Evolutionary conservation across 2,113 vertebrate species (phyloP).

Genomic region (Chauna torquata): DNA sequence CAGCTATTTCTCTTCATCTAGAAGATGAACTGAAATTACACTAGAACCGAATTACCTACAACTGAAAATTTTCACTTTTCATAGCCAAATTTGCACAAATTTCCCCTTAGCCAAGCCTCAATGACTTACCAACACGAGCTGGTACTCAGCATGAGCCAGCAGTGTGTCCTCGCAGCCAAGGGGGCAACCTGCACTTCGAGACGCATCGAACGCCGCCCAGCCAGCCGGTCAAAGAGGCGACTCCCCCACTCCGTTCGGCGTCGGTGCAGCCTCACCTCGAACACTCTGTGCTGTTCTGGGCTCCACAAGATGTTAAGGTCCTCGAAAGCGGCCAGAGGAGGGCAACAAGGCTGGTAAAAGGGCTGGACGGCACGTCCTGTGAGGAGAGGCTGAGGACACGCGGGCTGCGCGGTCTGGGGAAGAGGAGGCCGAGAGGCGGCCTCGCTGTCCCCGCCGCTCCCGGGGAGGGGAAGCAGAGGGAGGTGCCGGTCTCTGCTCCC

Average conservation of each 20-base stretch:
- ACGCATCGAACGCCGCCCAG: too few relatives aligned
- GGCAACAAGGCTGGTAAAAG: neutral
- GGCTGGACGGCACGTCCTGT: too few relatives aligned
- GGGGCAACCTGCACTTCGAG: neutral
- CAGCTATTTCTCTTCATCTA: neutral
- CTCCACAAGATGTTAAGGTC: neutral
- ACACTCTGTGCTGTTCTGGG: neutral
- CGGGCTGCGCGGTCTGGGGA: too few relatives aligned
- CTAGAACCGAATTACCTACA: neutral
- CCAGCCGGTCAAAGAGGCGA: neutral
- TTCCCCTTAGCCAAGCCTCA: neutral
- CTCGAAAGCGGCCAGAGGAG: neutral
- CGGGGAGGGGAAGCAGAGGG: too few relatives aligned
- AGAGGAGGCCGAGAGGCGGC: neutral
- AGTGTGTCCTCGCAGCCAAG: neutral
- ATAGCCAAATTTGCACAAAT: neutral
- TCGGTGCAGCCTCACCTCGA: neutral
- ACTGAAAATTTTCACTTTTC: neutral
- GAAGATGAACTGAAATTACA: neutral
- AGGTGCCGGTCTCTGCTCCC: too few relatives aligned
- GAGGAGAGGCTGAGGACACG: too few relatives aligned
- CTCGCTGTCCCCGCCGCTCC: neutral
- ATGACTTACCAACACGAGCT: neutral
- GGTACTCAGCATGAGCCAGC: neutral
- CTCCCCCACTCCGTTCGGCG: neutral